Conservation (phyloP, 2,888 invertebrate genomes). For the Mesoligia furuncula region DNA sequence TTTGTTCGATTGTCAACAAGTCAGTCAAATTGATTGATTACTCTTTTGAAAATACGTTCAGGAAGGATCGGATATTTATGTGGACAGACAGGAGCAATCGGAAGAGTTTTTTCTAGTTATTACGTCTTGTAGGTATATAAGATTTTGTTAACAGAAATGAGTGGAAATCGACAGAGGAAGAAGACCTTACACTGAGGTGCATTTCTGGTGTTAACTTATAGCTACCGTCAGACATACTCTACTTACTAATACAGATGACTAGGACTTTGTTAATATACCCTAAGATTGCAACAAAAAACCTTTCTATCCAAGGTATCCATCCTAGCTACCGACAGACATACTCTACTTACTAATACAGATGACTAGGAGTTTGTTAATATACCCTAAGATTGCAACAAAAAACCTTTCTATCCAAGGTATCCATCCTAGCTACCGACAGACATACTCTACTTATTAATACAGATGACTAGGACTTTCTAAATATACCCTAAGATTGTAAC, state of each 20-base stretch:
- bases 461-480: slow-evolving; percentile 15
- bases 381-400: slow-evolving; percentile 1
- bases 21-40: slow-evolving; percentile 46
- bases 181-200: background rate
- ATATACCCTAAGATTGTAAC: slow-evolving; percentile 6
- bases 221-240: background rate
- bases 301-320: too few species aligned
- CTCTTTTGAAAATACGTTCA: slow-evolving; percentile 13
- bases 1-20: slow-evolving; percentile 3
- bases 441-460: slow-evolving; percentile 15
- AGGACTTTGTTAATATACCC: slow-evolving; percentile 12
- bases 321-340: background rate
- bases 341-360: slow-evolving; percentile 16
- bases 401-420: slow-evolving; percentile 14
- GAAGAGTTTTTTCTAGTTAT: background rate
- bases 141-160: background rate
- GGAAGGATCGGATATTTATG: slow-evolving; percentile 12
- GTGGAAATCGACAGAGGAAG: background rate
- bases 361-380: slow-evolving; percentile 16
- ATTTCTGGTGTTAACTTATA: background rate
- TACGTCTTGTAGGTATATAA: background rate
- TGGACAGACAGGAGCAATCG: background rate
- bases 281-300: background rate
- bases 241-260: slow-evolving; percentile 23
- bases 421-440: background rate